Percentiles rank a stretch among this genome's conserved stretches.
Evolutionary conservation across 2,113 vertebrate species (phyloP).

Genomic region (Nannospalax galili): DNA sequence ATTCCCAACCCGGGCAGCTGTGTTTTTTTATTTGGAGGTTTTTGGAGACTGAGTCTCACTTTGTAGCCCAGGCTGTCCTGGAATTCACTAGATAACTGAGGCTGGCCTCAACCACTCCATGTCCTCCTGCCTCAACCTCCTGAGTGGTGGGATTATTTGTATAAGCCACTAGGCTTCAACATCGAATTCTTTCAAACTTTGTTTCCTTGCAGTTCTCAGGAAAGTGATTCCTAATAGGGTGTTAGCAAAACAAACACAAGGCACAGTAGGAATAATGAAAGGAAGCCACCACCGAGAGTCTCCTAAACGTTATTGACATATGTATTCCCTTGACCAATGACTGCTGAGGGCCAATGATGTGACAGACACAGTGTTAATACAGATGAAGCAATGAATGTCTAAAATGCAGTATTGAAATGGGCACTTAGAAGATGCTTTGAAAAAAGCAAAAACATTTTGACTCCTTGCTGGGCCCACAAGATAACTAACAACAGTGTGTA

Average conservation of each 20-base stretch:
- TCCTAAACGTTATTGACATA: neutral
- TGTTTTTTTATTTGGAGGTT: neutral
- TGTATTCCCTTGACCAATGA: neutral
- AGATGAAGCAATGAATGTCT: neutral
- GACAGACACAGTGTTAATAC: neutral
- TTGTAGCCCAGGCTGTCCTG: neutral
- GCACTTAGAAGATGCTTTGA: neutral
- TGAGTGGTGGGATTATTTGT: neutral
- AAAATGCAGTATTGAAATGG: neutral
- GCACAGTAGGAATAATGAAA: neutral
- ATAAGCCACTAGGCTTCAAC: neutral
- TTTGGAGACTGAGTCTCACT: neutral
- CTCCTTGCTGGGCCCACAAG: neutral
- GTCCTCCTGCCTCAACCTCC: neutral
- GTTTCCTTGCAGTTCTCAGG: neutral
- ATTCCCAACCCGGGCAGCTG: neutral
- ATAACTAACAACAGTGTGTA: neutral
- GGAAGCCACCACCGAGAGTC: neutral
- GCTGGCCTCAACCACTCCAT: neutral
- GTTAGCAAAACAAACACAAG: conserved; percentile 29
- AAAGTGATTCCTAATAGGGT: neutral
- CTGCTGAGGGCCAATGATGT: neutral
- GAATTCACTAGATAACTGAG: neutral
- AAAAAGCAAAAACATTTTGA: neutral
- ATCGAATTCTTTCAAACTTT: neutral